These are phyloP conservation scores for Anoplopoma fimbria DNA, from an alignment of 2,113 vertebrate genomes.

Conservation along the genomic window DNA sequence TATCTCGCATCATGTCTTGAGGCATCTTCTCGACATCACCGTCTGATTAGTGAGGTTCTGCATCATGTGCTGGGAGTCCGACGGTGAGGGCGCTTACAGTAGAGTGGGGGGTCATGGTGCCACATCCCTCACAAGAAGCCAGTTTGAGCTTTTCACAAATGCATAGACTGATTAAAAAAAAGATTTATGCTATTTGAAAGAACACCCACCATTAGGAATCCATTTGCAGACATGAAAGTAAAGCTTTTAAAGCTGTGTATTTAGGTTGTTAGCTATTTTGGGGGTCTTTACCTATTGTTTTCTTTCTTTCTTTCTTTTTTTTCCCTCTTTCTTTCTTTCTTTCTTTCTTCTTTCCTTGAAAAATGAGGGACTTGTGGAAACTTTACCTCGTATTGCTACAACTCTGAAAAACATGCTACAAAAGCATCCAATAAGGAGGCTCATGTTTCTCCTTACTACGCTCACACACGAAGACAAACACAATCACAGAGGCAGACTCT, in stretches of 20 bases:
- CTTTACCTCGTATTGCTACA: conserved; percentile 3
- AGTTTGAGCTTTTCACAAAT: conserved; percentile 37
- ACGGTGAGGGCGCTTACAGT: conserved; percentile 13
- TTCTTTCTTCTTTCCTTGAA: conserved; percentile 14
- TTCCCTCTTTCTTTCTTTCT: conserved; percentile 10
- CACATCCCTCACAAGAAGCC: conserved; percentile 37
- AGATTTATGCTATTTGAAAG: conserved; percentile 2
- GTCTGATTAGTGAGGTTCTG: conserved; percentile 75
- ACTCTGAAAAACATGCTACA: conserved; percentile 28
- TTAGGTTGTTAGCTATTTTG: conserved; percentile 35
- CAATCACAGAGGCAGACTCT: conserved; percentile 23
- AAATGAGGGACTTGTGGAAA: conserved; percentile 12
- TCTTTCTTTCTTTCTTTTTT: conserved; percentile 10
- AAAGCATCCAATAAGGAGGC: conserved; percentile 33
- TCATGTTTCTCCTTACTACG: conserved; percentile 42
- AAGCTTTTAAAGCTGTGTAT: neutral
- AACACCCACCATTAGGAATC: conserved; percentile 18
- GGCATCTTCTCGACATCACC: conserved; percentile 72
- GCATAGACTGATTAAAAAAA: conserved; percentile 26
- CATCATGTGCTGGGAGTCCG: conserved; percentile 46
- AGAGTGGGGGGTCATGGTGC: conserved; percentile 42
- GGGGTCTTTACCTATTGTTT: too few relatives aligned
- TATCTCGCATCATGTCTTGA: conserved; percentile 66
- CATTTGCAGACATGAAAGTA: conserved; percentile 39
- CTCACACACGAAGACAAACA: conserved; percentile 12